Conservation (phyloP, 1,140 invertebrate genomes). For the Dreissena rostriformis region DNA sequence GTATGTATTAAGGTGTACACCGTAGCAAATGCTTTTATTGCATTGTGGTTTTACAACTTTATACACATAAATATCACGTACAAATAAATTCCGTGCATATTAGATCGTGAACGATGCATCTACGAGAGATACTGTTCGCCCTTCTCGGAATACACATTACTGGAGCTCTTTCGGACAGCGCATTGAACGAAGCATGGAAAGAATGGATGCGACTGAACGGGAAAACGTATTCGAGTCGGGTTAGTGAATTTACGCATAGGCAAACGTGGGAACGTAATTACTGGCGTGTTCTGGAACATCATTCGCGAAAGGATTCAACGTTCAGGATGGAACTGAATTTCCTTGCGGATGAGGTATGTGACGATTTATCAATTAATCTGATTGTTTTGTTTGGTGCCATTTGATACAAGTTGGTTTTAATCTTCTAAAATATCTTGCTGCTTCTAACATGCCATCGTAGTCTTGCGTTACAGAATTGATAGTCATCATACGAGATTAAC, state of each 20-base stretch:
- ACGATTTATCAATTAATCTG: not conserved
- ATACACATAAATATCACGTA: too few relatives aligned
- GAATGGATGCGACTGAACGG: conserved; percentile 54
- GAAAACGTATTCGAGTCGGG: conserved; percentile 45
- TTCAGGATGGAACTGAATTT: conserved; percentile 56
- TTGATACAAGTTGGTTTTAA: not conserved
- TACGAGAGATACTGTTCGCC: too few relatives aligned
- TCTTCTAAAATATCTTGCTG: too few relatives aligned
- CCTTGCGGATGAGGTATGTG: conserved; percentile 61
- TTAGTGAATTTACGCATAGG: conserved; percentile 32
- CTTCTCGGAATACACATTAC: too few relatives aligned
- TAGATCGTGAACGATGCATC: too few relatives aligned
- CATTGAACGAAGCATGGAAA: conserved; percentile 26
- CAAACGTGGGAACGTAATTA: conserved; percentile 52
- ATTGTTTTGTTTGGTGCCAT: not conserved
- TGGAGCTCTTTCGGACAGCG: too few relatives aligned
- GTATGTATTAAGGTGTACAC: too few relatives aligned
- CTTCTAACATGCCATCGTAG: not conserved
- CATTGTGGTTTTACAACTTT: too few relatives aligned
- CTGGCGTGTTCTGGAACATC: conserved; percentile 46
- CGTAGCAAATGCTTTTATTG: too few relatives aligned
- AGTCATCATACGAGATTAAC: not conserved
- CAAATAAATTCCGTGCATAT: too few relatives aligned
- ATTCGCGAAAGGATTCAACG: conserved; percentile 20
- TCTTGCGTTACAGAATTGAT: not conserved